Percentiles rank a stretch among this genome's conserved stretches.
These are phyloP conservation scores for Listronotus bonariensis DNA, from an alignment of 1,140 invertebrate species.

Conservation along the genomic window DNA sequence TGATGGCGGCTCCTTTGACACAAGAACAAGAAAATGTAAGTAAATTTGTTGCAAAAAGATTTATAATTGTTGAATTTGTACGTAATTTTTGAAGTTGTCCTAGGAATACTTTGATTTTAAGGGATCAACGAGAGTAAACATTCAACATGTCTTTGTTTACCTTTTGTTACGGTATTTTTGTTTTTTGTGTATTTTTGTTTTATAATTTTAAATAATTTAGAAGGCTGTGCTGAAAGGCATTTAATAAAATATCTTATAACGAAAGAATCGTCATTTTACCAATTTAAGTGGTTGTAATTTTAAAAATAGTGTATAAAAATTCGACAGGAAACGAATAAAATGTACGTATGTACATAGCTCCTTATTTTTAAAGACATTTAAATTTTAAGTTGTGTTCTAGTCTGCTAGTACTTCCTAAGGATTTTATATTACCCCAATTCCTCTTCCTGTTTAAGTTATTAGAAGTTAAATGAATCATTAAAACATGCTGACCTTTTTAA, in stretches of 20 bases:
- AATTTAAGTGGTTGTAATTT: no score
- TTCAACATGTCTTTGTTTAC: neutral
- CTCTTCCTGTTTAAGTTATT: neutral
- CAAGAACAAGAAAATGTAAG: slow-evolving; percentile 45
- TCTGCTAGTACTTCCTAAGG: no score
- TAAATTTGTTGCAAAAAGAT: slow-evolving; percentile 21
- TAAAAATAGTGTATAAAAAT: no score
- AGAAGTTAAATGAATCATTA: slow-evolving; percentile 1
- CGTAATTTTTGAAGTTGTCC: no score
- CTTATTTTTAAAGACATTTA: no score
- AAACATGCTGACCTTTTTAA: neutral
- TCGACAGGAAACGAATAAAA: no score
- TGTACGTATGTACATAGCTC: no score
- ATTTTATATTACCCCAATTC: no score
- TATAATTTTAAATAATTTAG: neutral
- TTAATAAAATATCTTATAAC: no score
- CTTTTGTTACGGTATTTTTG: neutral
- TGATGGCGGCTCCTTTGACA: slow-evolving; percentile 43
- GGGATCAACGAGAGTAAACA: neutral
- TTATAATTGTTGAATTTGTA: neutral
- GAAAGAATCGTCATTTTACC: no score
- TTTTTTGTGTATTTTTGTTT: neutral
- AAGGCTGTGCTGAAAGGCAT: no score
- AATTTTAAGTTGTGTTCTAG: no score
- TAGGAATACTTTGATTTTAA: neutral